These are phyloP conservation scores for Dissostichus mawsoni DNA, from an alignment of 2,113 vertebrate species.

Conservation along the genomic window DNA sequence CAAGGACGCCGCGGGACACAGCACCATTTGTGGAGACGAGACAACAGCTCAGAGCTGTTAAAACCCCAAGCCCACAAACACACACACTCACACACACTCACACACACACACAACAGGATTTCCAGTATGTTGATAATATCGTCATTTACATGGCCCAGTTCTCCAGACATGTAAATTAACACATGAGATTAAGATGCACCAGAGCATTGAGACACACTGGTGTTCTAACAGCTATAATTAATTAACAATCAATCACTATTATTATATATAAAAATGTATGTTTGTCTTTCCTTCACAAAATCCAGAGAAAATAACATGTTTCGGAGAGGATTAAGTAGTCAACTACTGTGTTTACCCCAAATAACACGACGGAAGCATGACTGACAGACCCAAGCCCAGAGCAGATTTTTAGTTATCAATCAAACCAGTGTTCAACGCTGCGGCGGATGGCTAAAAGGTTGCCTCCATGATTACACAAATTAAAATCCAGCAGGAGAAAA, in stretches of 20 bases:
- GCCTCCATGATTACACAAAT: conserved; percentile 59
- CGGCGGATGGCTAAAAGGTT: conserved; percentile 35
- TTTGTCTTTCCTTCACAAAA: not conserved
- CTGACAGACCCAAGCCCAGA: conserved; percentile 16
- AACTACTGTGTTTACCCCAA: not conserved
- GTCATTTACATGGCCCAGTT: conserved; percentile 42
- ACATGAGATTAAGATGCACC: conserved; percentile 46
- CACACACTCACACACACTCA: conserved; percentile 6
- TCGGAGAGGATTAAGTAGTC: not conserved
- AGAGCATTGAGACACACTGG: conserved; percentile 13
- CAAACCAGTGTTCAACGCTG: conserved; percentile 42
- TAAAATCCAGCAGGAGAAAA: conserved; percentile 54
- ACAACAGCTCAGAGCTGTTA: not conserved
- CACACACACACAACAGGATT: conserved; percentile 29
- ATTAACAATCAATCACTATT: conserved; percentile 19
- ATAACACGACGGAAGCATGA: conserved; percentile 1
- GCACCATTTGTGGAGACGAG: not conserved
- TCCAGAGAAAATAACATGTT: not conserved
- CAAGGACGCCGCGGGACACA: not conserved
- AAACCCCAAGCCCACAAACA: not conserved
- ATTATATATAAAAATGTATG: not conserved
- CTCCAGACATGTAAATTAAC: conserved; percentile 62
- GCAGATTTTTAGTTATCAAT: conserved; percentile 40
- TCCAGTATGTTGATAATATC: conserved; percentile 36
- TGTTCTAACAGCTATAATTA: conserved; percentile 35